Conservation (phyloP, 2,888 invertebrate species). For the Apotomis turbidana region DNA sequence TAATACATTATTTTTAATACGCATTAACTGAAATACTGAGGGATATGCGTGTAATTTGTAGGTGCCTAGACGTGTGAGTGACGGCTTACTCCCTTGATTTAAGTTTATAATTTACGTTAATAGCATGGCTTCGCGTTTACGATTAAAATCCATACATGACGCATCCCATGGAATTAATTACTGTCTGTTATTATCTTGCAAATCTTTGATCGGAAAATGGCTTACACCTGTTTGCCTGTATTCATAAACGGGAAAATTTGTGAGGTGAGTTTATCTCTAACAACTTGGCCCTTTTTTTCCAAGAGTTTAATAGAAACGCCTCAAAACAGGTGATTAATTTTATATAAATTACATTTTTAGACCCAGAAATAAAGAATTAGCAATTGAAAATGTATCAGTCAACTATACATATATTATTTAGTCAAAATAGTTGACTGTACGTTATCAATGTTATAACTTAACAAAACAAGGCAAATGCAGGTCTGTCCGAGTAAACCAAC, state of each 20-base stretch:
- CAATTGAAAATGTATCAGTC: too few species aligned
- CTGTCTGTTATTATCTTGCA: slow-evolving; percentile 5
- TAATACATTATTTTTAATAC: slow-evolving; percentile 24
- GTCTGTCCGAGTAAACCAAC: slow-evolving; percentile 17
- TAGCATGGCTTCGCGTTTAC: slow-evolving; percentile 26
- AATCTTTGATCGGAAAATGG: slow-evolving; percentile 13
- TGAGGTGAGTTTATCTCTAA: too few species aligned
- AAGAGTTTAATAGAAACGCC: not conserved
- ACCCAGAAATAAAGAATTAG: too few species aligned
- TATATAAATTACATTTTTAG: too few species aligned
- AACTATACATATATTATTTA: not conserved
- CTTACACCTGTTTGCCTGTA: not conserved
- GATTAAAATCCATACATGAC: slow-evolving; percentile 29
- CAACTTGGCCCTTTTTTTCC: not conserved
- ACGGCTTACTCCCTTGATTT: slow-evolving; percentile 35
- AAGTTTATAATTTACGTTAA: slow-evolving; percentile 31
- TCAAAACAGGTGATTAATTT: not conserved
- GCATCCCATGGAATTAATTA: slow-evolving; percentile 28
- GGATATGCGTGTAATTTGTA: slow-evolving; percentile 32
- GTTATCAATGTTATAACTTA: not conserved
- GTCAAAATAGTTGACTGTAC: slow-evolving; percentile 3
- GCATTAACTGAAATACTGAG: slow-evolving; percentile 27
- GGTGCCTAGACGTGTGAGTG: slow-evolving; percentile 38
- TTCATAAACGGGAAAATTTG: not conserved
- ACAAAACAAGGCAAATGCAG: slow-evolving; percentile 23